Conservation (phyloP, 2,888 invertebrate species). For the Drosophila greeni region DNA sequence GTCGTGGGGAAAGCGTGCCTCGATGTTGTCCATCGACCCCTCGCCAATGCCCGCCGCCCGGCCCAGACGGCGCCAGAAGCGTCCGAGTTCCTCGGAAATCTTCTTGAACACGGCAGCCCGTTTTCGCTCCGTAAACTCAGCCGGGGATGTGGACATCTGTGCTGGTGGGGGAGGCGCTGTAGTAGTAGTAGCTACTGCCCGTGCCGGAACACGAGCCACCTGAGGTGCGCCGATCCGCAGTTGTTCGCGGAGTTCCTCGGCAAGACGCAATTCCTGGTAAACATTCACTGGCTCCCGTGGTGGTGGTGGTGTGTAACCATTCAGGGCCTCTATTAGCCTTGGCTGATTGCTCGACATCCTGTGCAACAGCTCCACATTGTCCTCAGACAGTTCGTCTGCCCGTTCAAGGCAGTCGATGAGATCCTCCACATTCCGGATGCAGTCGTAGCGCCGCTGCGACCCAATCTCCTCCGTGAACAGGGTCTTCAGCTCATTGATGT, state of each 20-base stretch:
- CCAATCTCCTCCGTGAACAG: conserved; percentile 62
- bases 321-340: conserved; percentile 50
- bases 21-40: conserved; percentile 75
- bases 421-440: conserved; percentile 61
- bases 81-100: conserved; percentile 73
- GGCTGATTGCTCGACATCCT: conserved; percentile 46
- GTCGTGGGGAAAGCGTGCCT: conserved; percentile 65
- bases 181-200: background rate
- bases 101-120: conserved; percentile 69
- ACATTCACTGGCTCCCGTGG: conserved; percentile 31
- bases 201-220: background rate
- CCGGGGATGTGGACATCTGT: conserved; percentile 39
- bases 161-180: background rate
- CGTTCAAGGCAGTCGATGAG: conserved; percentile 73
- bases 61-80: conserved; percentile 75
- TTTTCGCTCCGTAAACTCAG: conserved; percentile 60
- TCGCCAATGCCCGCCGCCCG: conserved; percentile 71
- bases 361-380: conserved; percentile 63
- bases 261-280: conserved; percentile 63
- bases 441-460: conserved; percentile 61
- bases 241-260: conserved; percentile 54
- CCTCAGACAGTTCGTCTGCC: conserved; percentile 64
- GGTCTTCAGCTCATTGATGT: conserved; percentile 63
- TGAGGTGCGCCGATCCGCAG: conserved; percentile 38
- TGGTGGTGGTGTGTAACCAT: conserved; percentile 40